phyloP scores from a whole-genome alignment of 2,113 vertebrate genomes.

The Bombycilla garrulus region DNA sequence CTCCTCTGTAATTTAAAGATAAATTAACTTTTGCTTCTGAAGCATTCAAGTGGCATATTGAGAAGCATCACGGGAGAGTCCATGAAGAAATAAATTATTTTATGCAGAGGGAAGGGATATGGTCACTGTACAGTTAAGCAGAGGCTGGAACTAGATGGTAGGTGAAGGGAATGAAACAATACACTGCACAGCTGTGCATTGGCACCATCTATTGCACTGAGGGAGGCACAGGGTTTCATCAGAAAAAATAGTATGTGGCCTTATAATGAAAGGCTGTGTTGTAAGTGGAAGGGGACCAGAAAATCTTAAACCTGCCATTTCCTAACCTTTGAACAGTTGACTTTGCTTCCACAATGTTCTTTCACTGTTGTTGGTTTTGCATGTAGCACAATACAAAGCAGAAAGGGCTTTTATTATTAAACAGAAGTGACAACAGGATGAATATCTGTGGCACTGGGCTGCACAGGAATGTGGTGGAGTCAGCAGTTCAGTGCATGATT shows the following conservation, averaged over 20 bases:
- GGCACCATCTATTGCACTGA: slow-evolving; percentile 18
- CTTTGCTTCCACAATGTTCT: background rate
- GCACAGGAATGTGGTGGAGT: slow-evolving; percentile 26
- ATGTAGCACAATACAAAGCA: background rate
- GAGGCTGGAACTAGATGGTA: background rate
- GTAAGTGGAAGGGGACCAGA: background rate
- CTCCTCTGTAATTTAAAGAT: slow-evolving; percentile 36
- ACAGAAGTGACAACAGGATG: slow-evolving; percentile 5
- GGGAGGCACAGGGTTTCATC: background rate
- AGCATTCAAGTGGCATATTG: slow-evolving; percentile 47
- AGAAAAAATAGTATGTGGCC: background rate
- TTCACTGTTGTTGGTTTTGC: background rate
- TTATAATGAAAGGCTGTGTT: background rate
- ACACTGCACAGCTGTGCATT: background rate
- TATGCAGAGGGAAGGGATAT: background rate
- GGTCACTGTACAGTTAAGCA: background rate
- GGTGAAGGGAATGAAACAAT: background rate
- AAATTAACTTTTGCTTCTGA: slow-evolving; percentile 50
- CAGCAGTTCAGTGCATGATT: background rate
- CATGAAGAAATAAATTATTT: slow-evolving; percentile 31
- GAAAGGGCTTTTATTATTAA: background rate
- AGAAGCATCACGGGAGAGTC: background rate
- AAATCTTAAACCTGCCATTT: slow-evolving; percentile 7
- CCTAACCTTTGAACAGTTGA: background rate
- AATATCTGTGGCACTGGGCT: background rate